Conservation (phyloP, 2,888 invertebrate species). For the Drosophila melanocephala region DNA sequence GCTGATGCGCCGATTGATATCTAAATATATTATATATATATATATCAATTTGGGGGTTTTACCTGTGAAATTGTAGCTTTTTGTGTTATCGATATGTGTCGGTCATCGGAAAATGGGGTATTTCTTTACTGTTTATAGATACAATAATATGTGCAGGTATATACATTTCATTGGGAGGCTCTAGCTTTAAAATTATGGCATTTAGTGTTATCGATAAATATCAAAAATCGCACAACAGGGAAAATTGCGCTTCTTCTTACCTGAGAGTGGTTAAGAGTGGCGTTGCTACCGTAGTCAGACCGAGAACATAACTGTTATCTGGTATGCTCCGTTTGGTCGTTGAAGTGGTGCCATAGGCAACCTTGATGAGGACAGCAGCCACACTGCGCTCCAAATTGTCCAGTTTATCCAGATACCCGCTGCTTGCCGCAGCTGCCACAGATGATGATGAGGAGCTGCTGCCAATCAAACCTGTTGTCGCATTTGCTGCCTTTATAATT, state of each 20-base stretch:
- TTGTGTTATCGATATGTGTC: neutral
- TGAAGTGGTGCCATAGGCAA: slow-evolving; percentile 88
- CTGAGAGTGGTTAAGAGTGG: slow-evolving; percentile 88
- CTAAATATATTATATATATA: slow-evolving; percentile 50
- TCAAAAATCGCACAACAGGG: neutral
- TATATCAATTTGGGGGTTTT: neutral
- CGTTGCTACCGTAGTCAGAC: slow-evolving; percentile 88
- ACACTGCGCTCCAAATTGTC: slow-evolving; percentile 88
- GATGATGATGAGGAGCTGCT: slow-evolving; percentile 11
- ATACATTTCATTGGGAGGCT: neutral
- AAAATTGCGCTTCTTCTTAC: slow-evolving; percentile 66
- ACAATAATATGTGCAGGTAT: neutral
- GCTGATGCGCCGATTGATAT: slow-evolving; percentile 83
- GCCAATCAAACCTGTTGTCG: slow-evolving; percentile 15
- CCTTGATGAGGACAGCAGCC: slow-evolving; percentile 89
- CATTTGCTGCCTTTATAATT: slow-evolving; percentile 40
- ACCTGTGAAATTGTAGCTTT: neutral
- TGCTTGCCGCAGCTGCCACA: slow-evolving; percentile 63
- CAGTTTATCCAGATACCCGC: slow-evolving; percentile 87
- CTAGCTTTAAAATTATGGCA: neutral
- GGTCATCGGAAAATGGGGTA: neutral
- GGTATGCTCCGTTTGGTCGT: slow-evolving; percentile 90
- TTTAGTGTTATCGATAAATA: neutral
- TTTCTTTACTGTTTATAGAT: neutral
- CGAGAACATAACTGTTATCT: slow-evolving; percentile 88